Evolutionary conservation across 2,888 invertebrate species (phyloP), one percentile per base, ranked within the genome.

Genomic region (Apodemia zela): DNA sequence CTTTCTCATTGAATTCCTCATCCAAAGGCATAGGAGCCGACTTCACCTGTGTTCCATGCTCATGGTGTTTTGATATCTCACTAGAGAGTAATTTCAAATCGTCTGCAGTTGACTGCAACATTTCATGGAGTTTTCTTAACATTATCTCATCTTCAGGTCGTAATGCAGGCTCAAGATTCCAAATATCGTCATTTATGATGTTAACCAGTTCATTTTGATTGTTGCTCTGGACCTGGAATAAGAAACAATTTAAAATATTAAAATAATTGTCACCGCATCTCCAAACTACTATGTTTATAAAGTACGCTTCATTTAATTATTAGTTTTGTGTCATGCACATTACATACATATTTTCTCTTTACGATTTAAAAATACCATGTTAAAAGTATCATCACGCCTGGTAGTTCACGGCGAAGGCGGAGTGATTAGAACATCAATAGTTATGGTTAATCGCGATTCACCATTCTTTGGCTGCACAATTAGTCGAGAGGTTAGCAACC

Each of bases 21-120:
- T 92, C 92, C 64, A 91, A 77, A 59, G 90, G 90, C 62, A 78
- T 81, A 3, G 89, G 87, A 68, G 76, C 72, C 21, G 82, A 72
- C 74, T 83, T 85, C 17, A 83, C 66, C 72, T 81, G 87, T 60
- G 82, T 74, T 63, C 81, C 80, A 49, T 87, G 84, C 68, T 85
- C 79, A 69, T 82, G 85, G 72, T 76, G 77, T 75, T 82, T 84
- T 13, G 80, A 75, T 68, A 90, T 73, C 78, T 89, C 89, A 54
- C 83, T 84, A 64, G 90, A 86, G 63, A 92, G 84, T 73, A 83
- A 75, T 74, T 88, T 87, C 63, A 92, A 79, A 76, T 91, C 90
- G 71, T 85, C 87, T 69, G 92, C 87, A 73, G 92, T 90, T 65
- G 88, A 84, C 78, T 87, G 87, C 76, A 92, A 82, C 87, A 90